Evolutionary conservation across 2,113 vertebrate genomes (phyloP), one percentile per base, ranked within the genome.

Genomic region (Muntiacus muntjak): DNA sequence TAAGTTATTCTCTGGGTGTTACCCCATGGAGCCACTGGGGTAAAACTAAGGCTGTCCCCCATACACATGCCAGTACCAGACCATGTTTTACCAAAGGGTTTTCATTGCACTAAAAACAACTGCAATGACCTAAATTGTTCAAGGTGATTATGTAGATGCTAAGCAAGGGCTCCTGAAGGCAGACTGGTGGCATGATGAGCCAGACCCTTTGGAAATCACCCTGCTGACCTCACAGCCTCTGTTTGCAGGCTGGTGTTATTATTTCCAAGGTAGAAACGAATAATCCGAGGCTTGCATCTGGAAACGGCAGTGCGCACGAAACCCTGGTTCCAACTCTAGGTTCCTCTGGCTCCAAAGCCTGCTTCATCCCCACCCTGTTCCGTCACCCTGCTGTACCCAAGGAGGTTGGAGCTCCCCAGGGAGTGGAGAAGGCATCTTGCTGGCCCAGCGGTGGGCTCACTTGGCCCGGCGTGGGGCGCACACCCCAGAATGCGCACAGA

Each of bases 381-480:
- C 28, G 2, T 36, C 14, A n/a, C 8, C 76, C 19, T 1, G 21
- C 25, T 23, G 47, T 26, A 9, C 14, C 8, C 2, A 47, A n/a
- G 47, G 23, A 86, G 79, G 30, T 0, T 21, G 3, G 36, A 36
- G 57, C 21, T 45, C 89, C 47, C 78, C 1, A 7, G 40, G 15
- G n/a, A 47, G 43, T 43, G 55, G 16, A 47, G 74, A 30, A 50
- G 55, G 33, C 45, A 25, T 13, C 43, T 71, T 17, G 2, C 16
- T 86, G 55, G 30, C 55, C 36, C 36, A 6, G 2, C 1, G 0
- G 50, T 50, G 28, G 91, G 33, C n/a, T 87, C 47, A 28, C n/a
- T 3, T 17, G 2, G 23, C 11, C 11, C 5, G 54, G 15, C 3
- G 3, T 11, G 16, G 25, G 5, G 19, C 13, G 26, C 26, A n/a